Conservation (phyloP, 2,888 invertebrate species). For the Strigamia crassipes region DNA sequence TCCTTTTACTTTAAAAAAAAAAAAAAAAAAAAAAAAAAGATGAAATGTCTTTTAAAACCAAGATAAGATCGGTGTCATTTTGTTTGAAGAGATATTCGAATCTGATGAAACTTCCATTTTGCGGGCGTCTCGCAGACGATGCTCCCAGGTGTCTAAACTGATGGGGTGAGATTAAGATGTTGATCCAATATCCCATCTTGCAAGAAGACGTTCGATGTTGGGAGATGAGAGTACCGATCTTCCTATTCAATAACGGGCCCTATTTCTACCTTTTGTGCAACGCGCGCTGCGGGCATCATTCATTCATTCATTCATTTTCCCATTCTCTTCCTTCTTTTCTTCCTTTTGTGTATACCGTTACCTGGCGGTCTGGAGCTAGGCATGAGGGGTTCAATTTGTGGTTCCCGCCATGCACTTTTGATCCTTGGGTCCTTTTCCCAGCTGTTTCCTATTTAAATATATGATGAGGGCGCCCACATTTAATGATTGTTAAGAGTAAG, state of each 20-base stretch:
- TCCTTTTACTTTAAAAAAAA: background rate
- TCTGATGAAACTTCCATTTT: conserved; percentile 38
- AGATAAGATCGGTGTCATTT: conserved; percentile 35
- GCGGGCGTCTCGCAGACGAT: conserved; percentile 26
- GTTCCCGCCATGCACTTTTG: conserved; percentile 30
- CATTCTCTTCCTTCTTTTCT: background rate
- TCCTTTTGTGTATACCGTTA: conserved; percentile 17
- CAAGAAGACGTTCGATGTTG: conserved; percentile 32
- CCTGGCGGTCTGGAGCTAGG: conserved; percentile 24
- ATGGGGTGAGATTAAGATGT: conserved; percentile 42
- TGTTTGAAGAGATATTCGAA: conserved; percentile 33
- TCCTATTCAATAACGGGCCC: conserved; percentile 34
- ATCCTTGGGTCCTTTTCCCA: conserved; percentile 24
- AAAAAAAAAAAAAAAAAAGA: no score
- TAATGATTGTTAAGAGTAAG: background rate
- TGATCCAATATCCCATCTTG: conserved; percentile 40
- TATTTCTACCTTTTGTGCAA: conserved; percentile 32
- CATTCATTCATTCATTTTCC: conserved; percentile 14
- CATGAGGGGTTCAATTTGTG: conserved; percentile 27
- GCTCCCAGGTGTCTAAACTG: conserved; percentile 42
- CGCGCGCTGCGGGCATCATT: conserved; percentile 18
- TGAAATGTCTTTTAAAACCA: conserved; percentile 26
- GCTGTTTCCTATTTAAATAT: conserved; percentile 33
- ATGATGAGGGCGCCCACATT: conserved; percentile 29
- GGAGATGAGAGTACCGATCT: conserved; percentile 35